These are phyloP conservation scores for Amphiprion clarkii DNA, from an alignment of 2,797 vertebrate species.

Conservation along the genomic window DNA sequence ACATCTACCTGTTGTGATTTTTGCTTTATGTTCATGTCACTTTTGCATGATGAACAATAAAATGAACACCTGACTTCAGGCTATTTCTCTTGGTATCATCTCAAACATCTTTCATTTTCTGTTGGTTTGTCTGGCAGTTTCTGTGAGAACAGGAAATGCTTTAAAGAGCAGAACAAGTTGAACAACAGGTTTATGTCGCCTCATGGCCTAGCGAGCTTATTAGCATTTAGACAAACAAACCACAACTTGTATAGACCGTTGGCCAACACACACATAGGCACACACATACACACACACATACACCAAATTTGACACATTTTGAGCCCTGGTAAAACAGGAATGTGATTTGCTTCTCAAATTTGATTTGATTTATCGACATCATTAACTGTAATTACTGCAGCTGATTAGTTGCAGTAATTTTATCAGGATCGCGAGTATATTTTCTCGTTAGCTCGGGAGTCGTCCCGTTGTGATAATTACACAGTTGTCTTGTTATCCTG, in stretches of 20 bases:
- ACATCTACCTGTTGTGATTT: too few relatives aligned
- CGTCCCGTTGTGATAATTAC: background rate
- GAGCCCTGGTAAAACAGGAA: background rate
- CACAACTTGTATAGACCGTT: background rate
- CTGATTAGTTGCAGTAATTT: too few relatives aligned
- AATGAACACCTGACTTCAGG: background rate
- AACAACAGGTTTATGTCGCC: constrained; percentile 26
- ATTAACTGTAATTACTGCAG: background rate
- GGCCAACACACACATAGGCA: background rate
- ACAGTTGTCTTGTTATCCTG: background rate
- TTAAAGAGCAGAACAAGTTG: constrained; percentile 22
- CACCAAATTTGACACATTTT: background rate
- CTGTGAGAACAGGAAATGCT: constrained; percentile 36
- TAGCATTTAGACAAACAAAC: constrained; percentile 22
- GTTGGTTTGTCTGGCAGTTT: constrained; percentile 29
- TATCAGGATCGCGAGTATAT: background rate
- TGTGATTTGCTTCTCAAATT: background rate
- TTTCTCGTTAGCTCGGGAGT: background rate
- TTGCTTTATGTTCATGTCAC: background rate
- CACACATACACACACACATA: background rate
- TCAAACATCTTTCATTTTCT: constrained; percentile 34
- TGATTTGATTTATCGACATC: background rate
- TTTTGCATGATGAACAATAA: background rate
- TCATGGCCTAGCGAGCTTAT: background rate
- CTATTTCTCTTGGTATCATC: constrained; percentile 6